These are phyloP conservation scores for Torymus aiolomorphi DNA, from an alignment of 2,888 invertebrate genomes.

Conservation along the genomic window DNA sequence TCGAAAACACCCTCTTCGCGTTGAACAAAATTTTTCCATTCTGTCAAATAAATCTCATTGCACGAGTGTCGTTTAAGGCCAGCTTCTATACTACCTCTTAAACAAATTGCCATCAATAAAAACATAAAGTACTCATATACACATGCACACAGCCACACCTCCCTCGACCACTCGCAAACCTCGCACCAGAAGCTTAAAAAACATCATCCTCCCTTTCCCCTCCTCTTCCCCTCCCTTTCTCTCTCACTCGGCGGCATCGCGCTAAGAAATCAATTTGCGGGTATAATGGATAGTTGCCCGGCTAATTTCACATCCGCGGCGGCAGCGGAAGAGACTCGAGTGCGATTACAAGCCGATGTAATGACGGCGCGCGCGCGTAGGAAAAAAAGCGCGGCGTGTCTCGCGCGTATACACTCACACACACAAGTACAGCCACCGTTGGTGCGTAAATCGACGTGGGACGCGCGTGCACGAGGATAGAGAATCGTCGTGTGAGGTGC, in stretches of 20 bases:
- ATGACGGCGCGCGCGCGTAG: slow-evolving; percentile 31
- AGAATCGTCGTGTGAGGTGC: slow-evolving; percentile 28
- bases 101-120: too few relatives aligned
- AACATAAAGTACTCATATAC: too few relatives aligned
- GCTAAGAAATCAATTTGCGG: slow-evolving; percentile 56
- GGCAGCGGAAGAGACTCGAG: slow-evolving; percentile 34
- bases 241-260: slow-evolving; percentile 40
- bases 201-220: too few relatives aligned
- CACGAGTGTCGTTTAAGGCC: too few relatives aligned
- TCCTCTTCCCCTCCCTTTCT: too few relatives aligned
- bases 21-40: too few relatives aligned
- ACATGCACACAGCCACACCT: too few relatives aligned
- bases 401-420: background rate
- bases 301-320: slow-evolving; percentile 47
- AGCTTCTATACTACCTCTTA: too few relatives aligned
- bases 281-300: slow-evolving; percentile 53
- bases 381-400: slow-evolving; percentile 14
- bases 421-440: background rate
- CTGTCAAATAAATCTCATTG: too few relatives aligned
- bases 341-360: slow-evolving; percentile 54
- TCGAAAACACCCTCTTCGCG: too few relatives aligned
- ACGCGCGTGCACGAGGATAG: background rate
- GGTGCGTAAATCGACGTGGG: slow-evolving; percentile 18
- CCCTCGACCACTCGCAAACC: too few relatives aligned
- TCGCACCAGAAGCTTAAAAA: too few relatives aligned